Base-by-base conservation (phyloP, 2,113 vertebrate genomes). In the Physeter macrocephalus region DNA sequence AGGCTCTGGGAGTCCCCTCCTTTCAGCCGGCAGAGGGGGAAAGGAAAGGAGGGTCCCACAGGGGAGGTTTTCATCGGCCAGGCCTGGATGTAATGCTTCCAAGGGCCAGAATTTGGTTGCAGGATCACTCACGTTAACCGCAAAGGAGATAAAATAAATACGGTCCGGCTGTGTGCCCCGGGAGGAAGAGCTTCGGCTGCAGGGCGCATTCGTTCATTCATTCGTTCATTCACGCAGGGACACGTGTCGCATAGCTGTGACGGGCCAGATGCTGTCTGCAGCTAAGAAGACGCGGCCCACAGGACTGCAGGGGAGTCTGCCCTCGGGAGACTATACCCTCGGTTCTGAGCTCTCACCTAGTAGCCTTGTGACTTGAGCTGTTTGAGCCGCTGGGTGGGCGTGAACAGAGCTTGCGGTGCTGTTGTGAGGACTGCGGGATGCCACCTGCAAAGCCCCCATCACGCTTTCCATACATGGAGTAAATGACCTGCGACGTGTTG, bases 141-240 rank as follows among this genome's bases (percentile, higher is more conserved):
- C 82, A 52, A 6, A 62, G 46, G 54, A 18, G 61, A 20, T 6
- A 15, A 41, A 12, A n/a, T n/a, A 49, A 29, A 17, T 18, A 12
- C 18, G 2, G 0, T 6, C 72, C 6, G 8, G 6, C 1, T 1
- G 29, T 1, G 7, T 8, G 27, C 8, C 23, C 2, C 0, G 3
- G 74, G 25, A 43, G 66, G 82, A 61, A 52, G 52, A 52, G 25
- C 59, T 31, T 36, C 61, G 23, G 83, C 82, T 15, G 9, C 18
- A 34, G 18, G 27, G 11, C 23, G 2, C 5, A 27, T 25, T 41
- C 18, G 8, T 39, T 9, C 72, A 0, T 31, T 3, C 9, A 2
- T 5, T 20, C 8, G 17, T 27, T 2, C 8, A 15, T 20, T 3
- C 8, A 43, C 0, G 15, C 52, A 8, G 0, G 8, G 41, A 8